A percentile compares a stretch with the other conserved stretches of the same genome.
These are phyloP conservation scores for Ophion slaviceki DNA, from an alignment of 2,888 invertebrate genomes.

Conservation along the genomic window DNA sequence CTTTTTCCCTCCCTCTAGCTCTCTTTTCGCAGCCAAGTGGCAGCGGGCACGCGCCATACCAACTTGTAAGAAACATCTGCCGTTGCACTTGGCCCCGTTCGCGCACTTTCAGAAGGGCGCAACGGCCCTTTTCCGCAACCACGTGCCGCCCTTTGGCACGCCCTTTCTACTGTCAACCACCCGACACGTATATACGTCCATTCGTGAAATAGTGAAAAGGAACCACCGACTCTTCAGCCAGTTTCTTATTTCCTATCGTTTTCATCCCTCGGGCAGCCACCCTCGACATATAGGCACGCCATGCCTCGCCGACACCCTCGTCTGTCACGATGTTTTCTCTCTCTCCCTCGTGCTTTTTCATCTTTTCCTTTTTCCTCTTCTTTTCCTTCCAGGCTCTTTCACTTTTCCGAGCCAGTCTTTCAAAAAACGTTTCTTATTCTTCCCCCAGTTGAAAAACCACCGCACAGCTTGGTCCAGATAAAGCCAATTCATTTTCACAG, in stretches of 20 bases:
- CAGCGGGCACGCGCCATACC: constrained; percentile 83
- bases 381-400: constrained; percentile 44
- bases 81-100: constrained; percentile 63
- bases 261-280: constrained; percentile 65
- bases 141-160: neutral
- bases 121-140: no score
- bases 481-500: neutral
- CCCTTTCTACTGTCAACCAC: neutral
- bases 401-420: constrained; percentile 46
- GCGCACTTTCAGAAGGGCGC: neutral
- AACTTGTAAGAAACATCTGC: constrained; percentile 81
- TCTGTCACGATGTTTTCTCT: constrained; percentile 45
- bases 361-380: constrained; percentile 26
- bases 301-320: constrained; percentile 65
- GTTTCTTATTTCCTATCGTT: constrained; percentile 77
- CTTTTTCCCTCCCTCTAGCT: constrained; percentile 64
- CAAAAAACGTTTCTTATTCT: neutral
- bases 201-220: constrained; percentile 44
- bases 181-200: neutral
- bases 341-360: constrained; percentile 38
- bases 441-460: neutral
- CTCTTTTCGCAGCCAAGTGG: constrained; percentile 81
- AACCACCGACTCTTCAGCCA: constrained; percentile 74
- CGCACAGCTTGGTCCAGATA: neutral
- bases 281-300: constrained; percentile 57